A percentile compares a stretch with the other conserved stretches of the same genome.
Evolutionary conservation across 92 coral and sea anemone species (phyloP).

Genomic region (Porites evermanni): DNA sequence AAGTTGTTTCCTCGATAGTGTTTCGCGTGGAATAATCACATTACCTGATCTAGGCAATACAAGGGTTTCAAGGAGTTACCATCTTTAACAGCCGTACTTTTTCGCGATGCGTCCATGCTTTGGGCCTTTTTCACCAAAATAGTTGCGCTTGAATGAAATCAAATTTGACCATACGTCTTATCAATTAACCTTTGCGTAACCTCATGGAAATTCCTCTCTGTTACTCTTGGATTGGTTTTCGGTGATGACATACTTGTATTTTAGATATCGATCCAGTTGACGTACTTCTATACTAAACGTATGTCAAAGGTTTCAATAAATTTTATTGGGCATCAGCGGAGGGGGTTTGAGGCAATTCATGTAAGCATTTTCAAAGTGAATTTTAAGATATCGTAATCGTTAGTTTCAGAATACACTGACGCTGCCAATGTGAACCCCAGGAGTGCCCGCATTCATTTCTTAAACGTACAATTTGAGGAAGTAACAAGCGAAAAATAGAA

Average conservation of each 20-base stretch:
- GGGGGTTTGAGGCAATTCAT: too few species aligned
- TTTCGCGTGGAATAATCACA: not conserved
- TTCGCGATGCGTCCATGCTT: not conserved
- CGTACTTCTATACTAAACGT: too few species aligned
- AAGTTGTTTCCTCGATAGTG: not conserved
- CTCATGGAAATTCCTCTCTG: not conserved
- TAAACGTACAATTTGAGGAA: too few species aligned
- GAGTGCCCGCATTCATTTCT: too few species aligned
- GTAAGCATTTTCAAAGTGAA: too few species aligned
- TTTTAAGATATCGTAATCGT: too few species aligned
- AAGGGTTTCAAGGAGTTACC: not conserved
- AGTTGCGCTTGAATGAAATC: not conserved
- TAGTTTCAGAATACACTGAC: too few species aligned
- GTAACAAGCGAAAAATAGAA: too few species aligned
- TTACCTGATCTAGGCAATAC: conserved; percentile 1
- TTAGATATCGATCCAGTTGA: too few species aligned
- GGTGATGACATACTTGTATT: conserved; percentile 13
- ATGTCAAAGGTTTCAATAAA: too few species aligned
- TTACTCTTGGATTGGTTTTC: not conserved
- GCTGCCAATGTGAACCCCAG: too few species aligned
- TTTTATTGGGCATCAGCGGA: too few species aligned
- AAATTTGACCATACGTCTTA: not conserved
- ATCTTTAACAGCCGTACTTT: not conserved
- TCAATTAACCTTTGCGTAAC: conserved; percentile 35
- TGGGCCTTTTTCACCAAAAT: not conserved